Evolutionary conservation across 1,140 invertebrate genomes (phyloP), one percentile per base, ranked within the genome.

Genomic region (Anadara kagoshimensis): DNA sequence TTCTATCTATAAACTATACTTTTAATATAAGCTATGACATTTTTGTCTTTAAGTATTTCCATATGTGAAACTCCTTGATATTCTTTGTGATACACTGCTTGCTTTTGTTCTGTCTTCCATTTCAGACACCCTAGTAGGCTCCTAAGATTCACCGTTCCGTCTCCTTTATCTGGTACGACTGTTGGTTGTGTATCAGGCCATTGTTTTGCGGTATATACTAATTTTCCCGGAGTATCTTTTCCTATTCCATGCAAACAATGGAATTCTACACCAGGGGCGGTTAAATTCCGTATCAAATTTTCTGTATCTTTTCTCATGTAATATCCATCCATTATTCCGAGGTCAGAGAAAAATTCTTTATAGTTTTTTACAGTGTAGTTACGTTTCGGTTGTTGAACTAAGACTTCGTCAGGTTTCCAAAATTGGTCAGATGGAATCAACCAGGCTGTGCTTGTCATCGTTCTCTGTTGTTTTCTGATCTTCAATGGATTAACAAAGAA

Each of bases 121-220:
- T 92, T 90, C 20, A 92, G 85, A 88, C 97, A 98, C 7, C 93
- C 95, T 76, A 92, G 87, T 11, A 98, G 91, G 78, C 96, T 97
- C 71, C 95, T 91, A 53, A 92, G 84, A 90, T 98, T 99, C 0
- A 99, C 97, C 0, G 97, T 99, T 18, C 97, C 97, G 90, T 99
- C 98, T 1, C 98, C 98, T 87, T 97, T 93, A 0, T 96, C 97
- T 66, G 90, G 90, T 4, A 93, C 90, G n/a, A 96, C 89, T n/a
- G 91, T 90, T 0, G 97, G 97, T 72, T 93, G 93, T 8, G 93
- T 93, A 79, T 95, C 92, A 45, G 95, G 92, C 79, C 84, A 90
- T 12, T 49, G 67, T 24, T 72, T 65, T 43, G 78, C 73, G 16
- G 29, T 68, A 72, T 81, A 87, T 5, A 61, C 18, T 53, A 86